phyloP scores from a whole-genome alignment of 2,797 vertebrate species.

The Cheirogaleus major region DNA sequence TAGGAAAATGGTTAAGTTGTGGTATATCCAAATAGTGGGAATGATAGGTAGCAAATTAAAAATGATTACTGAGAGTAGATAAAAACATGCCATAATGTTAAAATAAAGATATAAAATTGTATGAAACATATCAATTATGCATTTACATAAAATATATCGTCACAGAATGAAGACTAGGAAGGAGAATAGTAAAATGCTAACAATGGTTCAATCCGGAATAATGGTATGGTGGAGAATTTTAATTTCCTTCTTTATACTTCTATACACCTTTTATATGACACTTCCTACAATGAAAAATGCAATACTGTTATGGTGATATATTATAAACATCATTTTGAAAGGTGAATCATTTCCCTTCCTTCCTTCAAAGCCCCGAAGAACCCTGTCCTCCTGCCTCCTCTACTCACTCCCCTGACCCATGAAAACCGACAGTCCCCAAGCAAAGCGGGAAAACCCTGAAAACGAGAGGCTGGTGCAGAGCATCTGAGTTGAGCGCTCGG shows the following conservation, averaged over 20 bases:
- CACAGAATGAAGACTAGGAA: constrained; percentile 37
- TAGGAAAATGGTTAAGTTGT: constrained; percentile 55
- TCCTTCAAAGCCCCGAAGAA: constrained; percentile 27
- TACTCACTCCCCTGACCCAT: neutral
- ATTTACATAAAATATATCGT: constrained; percentile 30
- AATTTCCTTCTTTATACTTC: constrained; percentile 46
- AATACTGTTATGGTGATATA: neutral
- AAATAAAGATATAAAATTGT: constrained; percentile 43
- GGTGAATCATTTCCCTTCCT: constrained; percentile 13
- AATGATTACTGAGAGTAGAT: constrained; percentile 38
- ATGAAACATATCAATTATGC: neutral
- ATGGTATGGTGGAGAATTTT: constrained; percentile 10
- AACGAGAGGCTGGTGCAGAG: neutral
- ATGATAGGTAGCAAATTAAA: constrained; percentile 50
- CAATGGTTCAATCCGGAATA: constrained; percentile 27
- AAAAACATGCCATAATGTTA: constrained; percentile 21
- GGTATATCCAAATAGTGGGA: constrained; percentile 24
- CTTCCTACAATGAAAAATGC: constrained; percentile 40
- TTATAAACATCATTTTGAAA: constrained; percentile 42
- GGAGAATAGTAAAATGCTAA: constrained; percentile 54
- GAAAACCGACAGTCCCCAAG: constrained; percentile 2
- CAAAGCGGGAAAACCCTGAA: neutral
- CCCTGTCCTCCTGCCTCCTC: neutral
- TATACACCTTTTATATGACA: neutral
- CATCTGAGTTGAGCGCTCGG: neutral